Evolutionary conservation across 2,888 invertebrate genomes (phyloP).

Genomic region (Leucania comma): DNA sequence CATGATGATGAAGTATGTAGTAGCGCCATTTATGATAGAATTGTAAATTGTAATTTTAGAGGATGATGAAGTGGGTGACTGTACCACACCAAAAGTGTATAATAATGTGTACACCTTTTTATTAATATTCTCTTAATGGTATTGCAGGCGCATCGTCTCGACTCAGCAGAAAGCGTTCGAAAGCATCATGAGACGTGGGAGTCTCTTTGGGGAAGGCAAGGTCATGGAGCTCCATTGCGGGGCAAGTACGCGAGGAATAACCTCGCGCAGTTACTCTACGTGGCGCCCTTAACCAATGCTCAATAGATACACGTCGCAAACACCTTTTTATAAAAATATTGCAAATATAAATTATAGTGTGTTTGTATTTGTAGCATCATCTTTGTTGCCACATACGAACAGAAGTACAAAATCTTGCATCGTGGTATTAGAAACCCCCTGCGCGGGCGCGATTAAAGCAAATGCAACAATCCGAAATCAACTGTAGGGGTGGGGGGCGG

Average conservation of each 20-base stretch:
- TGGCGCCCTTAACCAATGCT: constrained; percentile 75
- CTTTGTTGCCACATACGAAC: too few species aligned
- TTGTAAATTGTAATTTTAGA: too few species aligned
- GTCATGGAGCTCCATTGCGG: constrained; percentile 91
- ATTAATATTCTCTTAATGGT: not conserved
- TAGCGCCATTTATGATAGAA: too few species aligned
- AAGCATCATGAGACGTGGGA: constrained; percentile 95
- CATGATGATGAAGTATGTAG: not conserved
- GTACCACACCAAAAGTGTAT: too few species aligned
- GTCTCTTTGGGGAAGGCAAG: constrained; percentile 95
- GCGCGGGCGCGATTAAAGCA: too few species aligned
- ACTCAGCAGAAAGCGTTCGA: constrained; percentile 92
- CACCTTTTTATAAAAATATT: not conserved
- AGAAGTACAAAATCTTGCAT: too few species aligned
- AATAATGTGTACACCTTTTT: too few species aligned
- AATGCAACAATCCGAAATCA: too few species aligned
- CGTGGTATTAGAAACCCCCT: too few species aligned
- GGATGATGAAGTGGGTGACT: not conserved
- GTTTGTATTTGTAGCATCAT: too few species aligned
- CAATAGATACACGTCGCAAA: constrained; percentile 50
- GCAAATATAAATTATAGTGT: too few species aligned
- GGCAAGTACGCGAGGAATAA: constrained; percentile 87
- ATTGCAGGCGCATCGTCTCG: constrained; percentile 90
- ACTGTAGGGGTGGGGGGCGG: too few species aligned
- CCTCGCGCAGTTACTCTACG: constrained; percentile 82